Evolutionary conservation across 1,140 invertebrate genomes (phyloP).

Genomic region (Drosophila nigromelanica): DNA sequence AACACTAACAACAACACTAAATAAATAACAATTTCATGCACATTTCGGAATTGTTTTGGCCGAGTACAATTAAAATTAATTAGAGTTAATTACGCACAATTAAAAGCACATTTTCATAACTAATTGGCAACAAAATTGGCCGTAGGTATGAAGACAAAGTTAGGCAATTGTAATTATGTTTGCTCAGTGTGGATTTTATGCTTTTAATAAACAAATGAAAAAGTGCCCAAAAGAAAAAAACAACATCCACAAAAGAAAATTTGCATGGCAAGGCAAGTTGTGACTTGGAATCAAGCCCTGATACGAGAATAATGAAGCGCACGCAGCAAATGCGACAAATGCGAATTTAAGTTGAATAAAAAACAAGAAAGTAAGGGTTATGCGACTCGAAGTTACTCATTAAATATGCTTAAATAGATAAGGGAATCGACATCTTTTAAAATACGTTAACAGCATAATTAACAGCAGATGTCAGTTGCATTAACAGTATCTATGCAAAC

Average conservation of each 20-base stretch:
- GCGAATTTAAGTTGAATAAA: constrained; percentile 17
- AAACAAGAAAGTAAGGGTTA: background rate
- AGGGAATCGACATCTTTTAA: too few species aligned
- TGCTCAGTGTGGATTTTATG: constrained; percentile 42
- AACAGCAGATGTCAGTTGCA: too few species aligned
- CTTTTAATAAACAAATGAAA: constrained; percentile 35
- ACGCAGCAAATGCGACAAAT: constrained; percentile 44
- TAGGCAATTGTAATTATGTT: constrained; percentile 56
- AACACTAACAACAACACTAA: constrained; percentile 9
- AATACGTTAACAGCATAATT: too few species aligned
- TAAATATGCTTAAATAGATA: background rate
- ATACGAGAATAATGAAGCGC: constrained; percentile 35
- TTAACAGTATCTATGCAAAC: background rate
- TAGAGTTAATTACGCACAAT: constrained; percentile 73
- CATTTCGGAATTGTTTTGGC: constrained; percentile 43
- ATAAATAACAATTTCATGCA: constrained; percentile 39
- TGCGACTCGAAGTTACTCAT: background rate
- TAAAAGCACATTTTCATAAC: constrained; percentile 71
- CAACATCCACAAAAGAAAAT: constrained; percentile 5
- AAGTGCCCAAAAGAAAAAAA: constrained; percentile 21
- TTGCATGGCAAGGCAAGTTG: constrained; percentile 10
- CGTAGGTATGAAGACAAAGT: constrained; percentile 28
- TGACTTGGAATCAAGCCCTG: constrained; percentile 8
- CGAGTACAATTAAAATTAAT: constrained; percentile 71
- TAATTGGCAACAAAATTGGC: constrained; percentile 50